These are phyloP conservation scores for Vanessa cardui DNA, from an alignment of 2,888 invertebrate genomes.

Conservation along the genomic window DNA sequence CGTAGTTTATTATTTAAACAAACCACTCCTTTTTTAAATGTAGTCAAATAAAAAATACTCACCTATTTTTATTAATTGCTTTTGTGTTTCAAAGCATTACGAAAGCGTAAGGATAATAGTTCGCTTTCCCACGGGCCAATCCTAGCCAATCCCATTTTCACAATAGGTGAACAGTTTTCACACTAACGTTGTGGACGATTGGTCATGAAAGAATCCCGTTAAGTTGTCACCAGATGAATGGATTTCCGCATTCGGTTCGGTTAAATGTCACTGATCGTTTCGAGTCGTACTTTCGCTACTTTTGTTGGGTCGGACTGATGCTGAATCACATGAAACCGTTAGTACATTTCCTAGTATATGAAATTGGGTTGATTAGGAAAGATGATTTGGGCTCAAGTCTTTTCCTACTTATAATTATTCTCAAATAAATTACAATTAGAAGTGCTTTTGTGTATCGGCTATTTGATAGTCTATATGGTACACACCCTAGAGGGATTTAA, in stretches of 20 bases:
- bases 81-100: conserved; percentile 23
- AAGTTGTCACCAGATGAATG: conserved; percentile 50
- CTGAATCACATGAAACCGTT: not conserved
- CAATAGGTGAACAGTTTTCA: conserved; percentile 65
- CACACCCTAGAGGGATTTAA: no score
- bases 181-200: conserved; percentile 67
- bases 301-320: conserved; percentile 24
- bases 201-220: conserved; percentile 62
- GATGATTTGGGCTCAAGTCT: no score
- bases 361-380: no score
- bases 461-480: no score
- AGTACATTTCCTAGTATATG: not conserved
- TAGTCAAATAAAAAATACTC: no score
- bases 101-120: conserved; percentile 35
- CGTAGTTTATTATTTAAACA: no score
- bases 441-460: no score
- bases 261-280: conserved; percentile 46
- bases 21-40: no score
- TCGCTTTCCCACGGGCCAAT: conserved; percentile 67
- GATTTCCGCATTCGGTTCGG: conserved; percentile 59
- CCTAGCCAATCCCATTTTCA: conserved; percentile 66
- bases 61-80: not conserved
- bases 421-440: no score
- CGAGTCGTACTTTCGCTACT: conserved; percentile 58
- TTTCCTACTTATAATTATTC: no score